These are phyloP conservation scores for Nasua narica DNA, from an alignment of 2,797 vertebrate genomes.

Conservation along the genomic window DNA sequence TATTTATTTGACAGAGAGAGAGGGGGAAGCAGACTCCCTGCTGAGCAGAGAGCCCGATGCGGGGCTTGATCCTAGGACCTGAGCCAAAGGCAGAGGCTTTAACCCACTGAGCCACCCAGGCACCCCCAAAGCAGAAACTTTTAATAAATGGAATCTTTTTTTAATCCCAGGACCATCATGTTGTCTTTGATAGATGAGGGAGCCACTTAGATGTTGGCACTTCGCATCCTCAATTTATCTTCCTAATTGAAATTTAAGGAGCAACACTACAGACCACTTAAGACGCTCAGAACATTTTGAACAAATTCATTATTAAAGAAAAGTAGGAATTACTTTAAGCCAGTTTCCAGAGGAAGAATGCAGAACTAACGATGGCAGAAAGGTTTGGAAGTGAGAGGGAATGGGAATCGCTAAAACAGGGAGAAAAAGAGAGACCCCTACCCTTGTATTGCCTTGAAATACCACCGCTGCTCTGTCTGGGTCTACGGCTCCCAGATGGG, in stretches of 20 bases:
- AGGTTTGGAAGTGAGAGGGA: background rate
- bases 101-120: too few species aligned
- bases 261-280: slow-evolving; percentile 45
- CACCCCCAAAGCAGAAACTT: background rate
- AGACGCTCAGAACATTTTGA: slow-evolving; percentile 43
- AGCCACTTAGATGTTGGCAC: slow-evolving; percentile 25
- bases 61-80: too few species aligned
- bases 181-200: background rate
- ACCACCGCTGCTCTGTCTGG: too few species aligned
- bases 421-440: background rate
- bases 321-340: background rate
- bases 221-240: slow-evolving; percentile 55
- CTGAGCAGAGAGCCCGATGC: too few species aligned
- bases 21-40: too few species aligned
- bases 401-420: background rate
- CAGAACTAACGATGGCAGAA: background rate
- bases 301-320: background rate
- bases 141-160: slow-evolving; percentile 35
- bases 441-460: background rate
- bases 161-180: background rate
- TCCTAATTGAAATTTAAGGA: slow-evolving; percentile 52
- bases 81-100: too few species aligned
- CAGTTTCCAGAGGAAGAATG: background rate
- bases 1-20: too few species aligned
- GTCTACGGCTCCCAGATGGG: background rate